Conservation (phyloP, 2,797 vertebrate species). For the Rachycentron canadum region DNA sequence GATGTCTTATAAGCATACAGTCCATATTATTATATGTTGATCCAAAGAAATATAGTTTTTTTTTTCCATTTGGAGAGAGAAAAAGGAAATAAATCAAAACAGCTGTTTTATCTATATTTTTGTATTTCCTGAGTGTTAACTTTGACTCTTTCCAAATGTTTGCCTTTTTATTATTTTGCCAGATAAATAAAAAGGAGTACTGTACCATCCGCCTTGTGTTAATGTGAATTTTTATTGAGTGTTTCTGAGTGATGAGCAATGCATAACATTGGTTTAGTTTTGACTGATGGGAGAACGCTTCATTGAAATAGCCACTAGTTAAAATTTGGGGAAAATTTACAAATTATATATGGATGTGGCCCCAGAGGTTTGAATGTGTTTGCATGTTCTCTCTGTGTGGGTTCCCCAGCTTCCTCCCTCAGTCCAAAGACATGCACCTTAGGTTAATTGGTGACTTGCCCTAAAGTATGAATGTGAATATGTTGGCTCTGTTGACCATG, state of each 20-base stretch:
- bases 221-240: constrained; percentile 43
- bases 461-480: no score
- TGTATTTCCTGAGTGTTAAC: constrained; percentile 83
- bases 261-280: background rate
- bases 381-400: no score
- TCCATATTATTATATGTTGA: constrained; percentile 77
- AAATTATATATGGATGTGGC: no score
- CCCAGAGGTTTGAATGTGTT: no score
- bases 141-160: constrained; percentile 76
- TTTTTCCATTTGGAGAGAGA: constrained; percentile 72
- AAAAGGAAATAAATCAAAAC: constrained; percentile 74
- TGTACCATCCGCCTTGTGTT: constrained; percentile 54
- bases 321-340: background rate
- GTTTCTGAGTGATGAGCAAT: constrained; percentile 1
- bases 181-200: constrained; percentile 81
- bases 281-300: background rate
- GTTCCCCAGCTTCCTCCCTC: no score
- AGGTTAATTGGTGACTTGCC: no score
- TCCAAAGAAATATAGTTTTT: constrained; percentile 77
- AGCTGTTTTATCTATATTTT: constrained; percentile 85
- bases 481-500: no score
- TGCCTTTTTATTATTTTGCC: constrained; percentile 82
- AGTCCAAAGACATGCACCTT: no score
- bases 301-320: background rate
- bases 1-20: constrained; percentile 71